Conservation (phyloP, 1,140 invertebrate species). For the Danaus melanippus region DNA sequence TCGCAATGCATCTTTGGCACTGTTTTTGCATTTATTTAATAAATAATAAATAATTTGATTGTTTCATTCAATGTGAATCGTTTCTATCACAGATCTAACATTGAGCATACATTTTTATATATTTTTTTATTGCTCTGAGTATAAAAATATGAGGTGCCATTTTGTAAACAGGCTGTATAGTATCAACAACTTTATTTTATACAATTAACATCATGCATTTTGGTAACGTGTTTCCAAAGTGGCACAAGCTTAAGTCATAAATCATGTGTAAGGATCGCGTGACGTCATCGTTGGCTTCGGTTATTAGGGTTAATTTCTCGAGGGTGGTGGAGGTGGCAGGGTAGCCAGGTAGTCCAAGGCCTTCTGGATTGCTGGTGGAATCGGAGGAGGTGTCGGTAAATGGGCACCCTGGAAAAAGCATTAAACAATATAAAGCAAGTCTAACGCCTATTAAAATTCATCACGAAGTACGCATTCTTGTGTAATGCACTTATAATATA, state of each 20-base stretch:
- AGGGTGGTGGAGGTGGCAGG: constrained; percentile 53
- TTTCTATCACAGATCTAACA: constrained; percentile 62
- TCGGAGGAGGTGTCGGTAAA: constrained; percentile 81
- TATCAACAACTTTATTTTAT: constrained; percentile 21
- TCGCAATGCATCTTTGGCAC: constrained; percentile 67
- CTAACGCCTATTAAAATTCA: background rate
- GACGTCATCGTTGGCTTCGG: constrained; percentile 11
- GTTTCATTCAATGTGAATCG: constrained; percentile 40
- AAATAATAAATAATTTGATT: constrained; percentile 47
- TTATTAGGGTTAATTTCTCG: constrained; percentile 28
- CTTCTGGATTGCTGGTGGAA: constrained; percentile 83
- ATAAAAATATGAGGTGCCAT: constrained; percentile 33
- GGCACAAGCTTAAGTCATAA: constrained; percentile 19
- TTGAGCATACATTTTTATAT: constrained; percentile 58
- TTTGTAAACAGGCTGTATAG: constrained; percentile 27
- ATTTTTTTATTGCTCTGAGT: constrained; percentile 53
- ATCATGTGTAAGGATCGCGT: constrained; percentile 8
- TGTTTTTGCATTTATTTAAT: constrained; percentile 63
- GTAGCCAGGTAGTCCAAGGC: constrained; percentile 78
- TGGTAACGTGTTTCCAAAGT: constrained; percentile 28
- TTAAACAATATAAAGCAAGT: background rate
- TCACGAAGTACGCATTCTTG: too few species aligned
- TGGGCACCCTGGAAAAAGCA: constrained; percentile 74
- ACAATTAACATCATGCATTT: constrained; percentile 19
- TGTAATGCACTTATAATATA: too few species aligned